Evolutionary conservation across 2,113 vertebrate species (phyloP).

Genomic region (Sula dactylatra): DNA sequence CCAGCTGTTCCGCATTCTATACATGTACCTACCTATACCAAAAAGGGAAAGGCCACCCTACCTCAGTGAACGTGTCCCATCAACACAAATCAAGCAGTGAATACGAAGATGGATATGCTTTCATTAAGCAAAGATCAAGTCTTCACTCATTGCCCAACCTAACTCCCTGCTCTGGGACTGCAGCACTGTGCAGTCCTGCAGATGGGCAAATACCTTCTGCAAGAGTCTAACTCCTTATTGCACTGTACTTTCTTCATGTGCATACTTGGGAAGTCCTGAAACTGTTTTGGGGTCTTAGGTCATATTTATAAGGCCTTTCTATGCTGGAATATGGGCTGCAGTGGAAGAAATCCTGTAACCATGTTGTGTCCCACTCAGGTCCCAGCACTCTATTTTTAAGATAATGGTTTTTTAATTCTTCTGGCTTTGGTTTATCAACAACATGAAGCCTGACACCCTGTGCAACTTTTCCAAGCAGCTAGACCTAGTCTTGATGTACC

Average conservation of each 20-base stretch:
- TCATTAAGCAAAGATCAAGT: neutral
- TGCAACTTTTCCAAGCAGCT: neutral
- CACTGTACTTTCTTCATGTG: neutral
- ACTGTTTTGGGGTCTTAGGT: neutral
- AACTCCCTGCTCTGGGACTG: neutral
- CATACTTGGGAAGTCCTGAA: neutral
- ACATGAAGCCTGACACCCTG: neutral
- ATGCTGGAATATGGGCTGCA: neutral
- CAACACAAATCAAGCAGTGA: neutral
- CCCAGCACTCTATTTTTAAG: neutral
- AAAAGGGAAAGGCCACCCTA: neutral
- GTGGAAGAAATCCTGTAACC: neutral
- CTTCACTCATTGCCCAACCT: neutral
- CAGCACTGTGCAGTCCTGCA: neutral
- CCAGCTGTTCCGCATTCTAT: neutral
- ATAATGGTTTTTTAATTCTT: neutral
- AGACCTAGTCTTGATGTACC: neutral
- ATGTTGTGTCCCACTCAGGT: neutral
- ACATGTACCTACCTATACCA: neutral
- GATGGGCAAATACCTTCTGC: neutral
- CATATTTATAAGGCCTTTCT: neutral
- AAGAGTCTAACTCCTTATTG: neutral
- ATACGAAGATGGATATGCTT: neutral
- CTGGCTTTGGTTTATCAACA: neutral
- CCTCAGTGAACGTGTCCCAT: neutral